phyloP scores from a whole-genome alignment of 2,113 vertebrate species.

The Centropus bengalensis region DNA sequence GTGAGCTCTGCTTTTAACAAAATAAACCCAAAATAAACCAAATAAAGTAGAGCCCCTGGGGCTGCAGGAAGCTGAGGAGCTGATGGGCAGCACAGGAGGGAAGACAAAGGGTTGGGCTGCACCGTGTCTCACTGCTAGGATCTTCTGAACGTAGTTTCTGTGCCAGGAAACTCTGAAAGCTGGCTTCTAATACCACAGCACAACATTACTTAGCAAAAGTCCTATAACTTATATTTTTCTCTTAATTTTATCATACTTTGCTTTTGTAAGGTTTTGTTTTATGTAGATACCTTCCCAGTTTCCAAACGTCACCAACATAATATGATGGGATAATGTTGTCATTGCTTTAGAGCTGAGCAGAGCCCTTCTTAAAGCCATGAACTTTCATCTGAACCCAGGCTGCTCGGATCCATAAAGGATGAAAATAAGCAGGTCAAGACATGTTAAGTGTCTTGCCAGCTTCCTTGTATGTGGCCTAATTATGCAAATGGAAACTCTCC shows the following conservation, averaged over 20 bases:
- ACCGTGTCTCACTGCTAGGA: too few species aligned
- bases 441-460: not conserved
- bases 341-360: not conserved
- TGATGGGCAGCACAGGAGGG: too few species aligned
- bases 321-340: not conserved
- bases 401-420: not conserved
- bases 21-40: too few species aligned
- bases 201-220: not conserved
- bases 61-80: too few species aligned
- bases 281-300: not conserved
- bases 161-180: not conserved
- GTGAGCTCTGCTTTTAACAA: too few species aligned
- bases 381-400: not conserved
- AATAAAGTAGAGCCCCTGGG: too few species aligned
- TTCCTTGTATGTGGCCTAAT: not conserved
- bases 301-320: not conserved
- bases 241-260: not conserved
- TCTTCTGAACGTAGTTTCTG: not conserved
- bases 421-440: constrained; percentile 10
- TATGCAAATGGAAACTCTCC: constrained; percentile 22
- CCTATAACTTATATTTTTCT: not conserved
- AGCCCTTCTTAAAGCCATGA: not conserved
- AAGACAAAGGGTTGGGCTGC: too few species aligned
- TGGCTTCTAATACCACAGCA: not conserved
- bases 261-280: not conserved